Evolutionary conservation across 2,888 invertebrate species (phyloP).

Genomic region (Dicyrtoma fusca): DNA sequence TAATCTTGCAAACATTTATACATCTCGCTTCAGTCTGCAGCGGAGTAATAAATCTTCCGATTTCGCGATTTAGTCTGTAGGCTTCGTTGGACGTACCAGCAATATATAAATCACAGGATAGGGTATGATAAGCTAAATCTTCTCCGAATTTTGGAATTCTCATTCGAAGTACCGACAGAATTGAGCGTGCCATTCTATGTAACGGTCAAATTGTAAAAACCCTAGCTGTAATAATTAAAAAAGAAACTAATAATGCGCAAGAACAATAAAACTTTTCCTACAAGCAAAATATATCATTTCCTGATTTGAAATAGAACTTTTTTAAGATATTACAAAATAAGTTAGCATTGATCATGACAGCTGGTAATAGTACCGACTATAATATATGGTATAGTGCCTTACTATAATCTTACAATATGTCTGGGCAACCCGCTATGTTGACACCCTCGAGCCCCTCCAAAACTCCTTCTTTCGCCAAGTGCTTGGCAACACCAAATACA

Average conservation of each 20-base stretch:
- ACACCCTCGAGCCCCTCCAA: too few relatives aligned
- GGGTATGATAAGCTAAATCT: conserved; percentile 87
- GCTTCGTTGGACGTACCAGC: conserved; percentile 85
- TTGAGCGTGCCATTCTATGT: conserved; percentile 93
- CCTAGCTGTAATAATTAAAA: conserved; percentile 81
- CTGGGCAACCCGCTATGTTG: too few relatives aligned
- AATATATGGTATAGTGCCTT: too few relatives aligned
- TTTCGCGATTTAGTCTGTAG: conserved; percentile 91
- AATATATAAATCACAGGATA: conserved; percentile 88
- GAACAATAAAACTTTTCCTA: too few relatives aligned
- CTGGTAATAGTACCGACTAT: too few relatives aligned
- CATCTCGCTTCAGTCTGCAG: conserved; percentile 73
- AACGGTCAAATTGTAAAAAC: conserved; percentile 86
- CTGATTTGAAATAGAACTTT: too few relatives aligned
- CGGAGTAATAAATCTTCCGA: conserved; percentile 91
- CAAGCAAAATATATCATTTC: too few relatives aligned
- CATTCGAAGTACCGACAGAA: conserved; percentile 85
- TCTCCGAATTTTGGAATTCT: conserved; percentile 94
- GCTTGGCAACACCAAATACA: too few relatives aligned
- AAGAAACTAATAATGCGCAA: too few relatives aligned
- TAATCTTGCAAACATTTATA: conserved; percentile 83
- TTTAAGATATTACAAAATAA: too few relatives aligned
- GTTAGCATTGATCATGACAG: too few relatives aligned
- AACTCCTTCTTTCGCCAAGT: too few relatives aligned
- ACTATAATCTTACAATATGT: neutral